Evolutionary conservation across 2,113 vertebrate genomes (phyloP), one percentile per base, ranked within the genome.

Genomic region (Rhinoptilus africanus): DNA sequence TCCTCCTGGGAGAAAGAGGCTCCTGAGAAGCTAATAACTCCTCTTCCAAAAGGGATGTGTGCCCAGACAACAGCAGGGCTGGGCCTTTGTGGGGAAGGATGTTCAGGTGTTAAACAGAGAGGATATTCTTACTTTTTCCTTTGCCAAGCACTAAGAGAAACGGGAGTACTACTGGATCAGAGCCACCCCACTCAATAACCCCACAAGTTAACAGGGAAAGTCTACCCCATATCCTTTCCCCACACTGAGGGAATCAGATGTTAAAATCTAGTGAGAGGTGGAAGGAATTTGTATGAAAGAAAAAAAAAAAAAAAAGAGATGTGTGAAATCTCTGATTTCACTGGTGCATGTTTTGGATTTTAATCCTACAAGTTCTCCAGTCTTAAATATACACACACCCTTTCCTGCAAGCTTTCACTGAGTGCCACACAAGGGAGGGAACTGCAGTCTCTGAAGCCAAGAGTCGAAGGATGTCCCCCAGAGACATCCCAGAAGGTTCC

Each of bases 61-160:
- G 91, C 95, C 96, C 87, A 92, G 91, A 69, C 20, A 97, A 83
- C 94, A 95, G 91, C 95, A 95, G 94, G 91, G 57, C 53, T 92
- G 87, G 64, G 69, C 66, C 94, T 83, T 76, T 92, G 66, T 30
- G 53, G 26, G 56, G 23, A 84, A 85, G 50, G 87, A 51, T 80
- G 81, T 89, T 95, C 95, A 96, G 96, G 96, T 95, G 94, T 88
- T 85, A 62, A 90, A 76, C 57, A 69, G 66, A 60, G 54, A 71
- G 57, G 51, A 34, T 62, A 63, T 85, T 96, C 48, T 82, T 6
- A 62, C 18, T 91, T 89, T 57, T 63, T 81, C 74, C 7, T 92
- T 79, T 94, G 97, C 86, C 94, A 95, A 23, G 21, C 9, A 5
- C 32, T 73, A 48, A 91, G 41, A 84, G 64, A 60, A 85, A 57